Evolutionary conservation across 2,888 invertebrate species (phyloP), one percentile per base, ranked within the genome.

Genomic region (Cephus sareptanus): DNA sequence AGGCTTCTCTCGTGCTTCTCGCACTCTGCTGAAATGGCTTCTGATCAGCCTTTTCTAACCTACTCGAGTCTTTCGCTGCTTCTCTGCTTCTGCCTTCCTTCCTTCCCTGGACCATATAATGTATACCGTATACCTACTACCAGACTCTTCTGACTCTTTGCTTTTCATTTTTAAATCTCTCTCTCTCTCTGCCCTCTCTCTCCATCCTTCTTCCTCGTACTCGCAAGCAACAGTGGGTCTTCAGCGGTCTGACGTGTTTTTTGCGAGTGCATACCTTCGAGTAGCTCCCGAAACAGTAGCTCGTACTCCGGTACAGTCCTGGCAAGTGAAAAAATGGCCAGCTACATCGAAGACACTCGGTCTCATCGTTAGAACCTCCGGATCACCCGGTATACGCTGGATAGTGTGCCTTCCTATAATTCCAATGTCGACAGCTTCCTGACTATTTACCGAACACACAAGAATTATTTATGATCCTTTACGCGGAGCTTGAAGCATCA

Each of bases 281-380:
- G 88, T 87, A 87, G 91, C 91, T 91, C 91, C 91, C 91, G 91
- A 91, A 91, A 91, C 91, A 91, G 91, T 91, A 91, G 91, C 91
- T 87, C 86, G 88, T 89, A 86, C 85, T 83, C 85, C 84, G 87
- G 90, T 91, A 90, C 90, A 91, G 90, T 90, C 90, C 84, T 84
- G 85, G 83, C 88, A 87, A 90, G 87, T 85, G 87, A 89, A 88
- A 89, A 90, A 90, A 90, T 82, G 84, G 56, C 56, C 56, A 56
- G 56, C 56, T 9, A 56, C 4, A 23, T 56, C 56, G 56, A 56
- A 56, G 56, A 23, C 23, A 15, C 15, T 56, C 23, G 56, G 15
- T 56, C 40, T 31, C 31, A 2, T 75, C 35, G 40, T 75, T 40
- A 75, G 37, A 34, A 75, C 4, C 30, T 37, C n/a, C 75, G n/a